These are phyloP conservation scores for Aegypius monachus DNA, from an alignment of 2,113 vertebrate species.

Conservation along the genomic window DNA sequence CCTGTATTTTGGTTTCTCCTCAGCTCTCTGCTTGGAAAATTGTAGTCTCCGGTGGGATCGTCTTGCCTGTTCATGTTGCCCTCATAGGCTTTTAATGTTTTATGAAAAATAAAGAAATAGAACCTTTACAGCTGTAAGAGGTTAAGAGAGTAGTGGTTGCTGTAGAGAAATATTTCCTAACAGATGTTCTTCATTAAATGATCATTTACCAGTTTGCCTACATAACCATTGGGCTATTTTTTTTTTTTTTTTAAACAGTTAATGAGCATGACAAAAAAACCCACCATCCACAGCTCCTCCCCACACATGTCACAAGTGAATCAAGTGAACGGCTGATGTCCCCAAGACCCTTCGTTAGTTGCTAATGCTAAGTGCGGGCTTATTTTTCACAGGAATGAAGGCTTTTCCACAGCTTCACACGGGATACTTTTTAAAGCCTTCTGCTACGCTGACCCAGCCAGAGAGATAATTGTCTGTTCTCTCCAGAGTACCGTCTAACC, in stretches of 20 bases:
- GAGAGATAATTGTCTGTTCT: neutral
- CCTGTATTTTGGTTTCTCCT: slow-evolving; percentile 22
- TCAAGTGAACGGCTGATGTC: neutral
- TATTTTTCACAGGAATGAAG: neutral
- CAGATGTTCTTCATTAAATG: slow-evolving; percentile 40
- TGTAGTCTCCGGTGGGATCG: neutral
- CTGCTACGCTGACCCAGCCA: neutral
- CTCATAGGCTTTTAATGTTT: slow-evolving; percentile 8
- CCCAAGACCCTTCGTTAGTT: neutral
- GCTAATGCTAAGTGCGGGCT: neutral
- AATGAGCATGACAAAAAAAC: neutral
- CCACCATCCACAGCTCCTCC: neutral
- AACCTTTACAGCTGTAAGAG: slow-evolving; percentile 53
- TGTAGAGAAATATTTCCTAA: slow-evolving; percentile 38
- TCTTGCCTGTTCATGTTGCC: neutral
- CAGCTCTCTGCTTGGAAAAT: slow-evolving; percentile 21
- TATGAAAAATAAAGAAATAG: slow-evolving; percentile 47
- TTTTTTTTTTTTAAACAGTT: slow-evolving; percentile 1
- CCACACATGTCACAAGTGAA: neutral
- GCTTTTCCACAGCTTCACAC: slow-evolving; percentile 11
- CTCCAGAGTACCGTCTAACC: neutral
- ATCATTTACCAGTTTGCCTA: slow-evolving; percentile 43
- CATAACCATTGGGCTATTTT: slow-evolving; percentile 5
- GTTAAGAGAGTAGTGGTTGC: slow-evolving; percentile 6
- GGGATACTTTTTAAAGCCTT: neutral